Evolutionary conservation across 2,888 invertebrate genomes (phyloP).

Genomic region (Calephelis perditalis): DNA sequence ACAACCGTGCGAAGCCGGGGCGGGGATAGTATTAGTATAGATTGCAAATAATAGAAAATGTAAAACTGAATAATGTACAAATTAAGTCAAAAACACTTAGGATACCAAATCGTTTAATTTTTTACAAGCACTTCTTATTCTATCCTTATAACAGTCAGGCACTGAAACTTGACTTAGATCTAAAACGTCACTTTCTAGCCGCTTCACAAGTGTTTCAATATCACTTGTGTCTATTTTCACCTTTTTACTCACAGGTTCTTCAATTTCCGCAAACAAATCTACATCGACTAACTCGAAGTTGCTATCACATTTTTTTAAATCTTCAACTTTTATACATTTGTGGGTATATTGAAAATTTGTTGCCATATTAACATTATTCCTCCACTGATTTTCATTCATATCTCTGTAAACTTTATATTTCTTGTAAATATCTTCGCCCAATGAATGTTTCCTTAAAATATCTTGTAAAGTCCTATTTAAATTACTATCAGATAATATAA

Average conservation of each 20-base stretch:
- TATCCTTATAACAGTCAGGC: conserved; percentile 38
- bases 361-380: background rate
- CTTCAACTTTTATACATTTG: conserved; percentile 40
- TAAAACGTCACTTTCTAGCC: conserved; percentile 45
- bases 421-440: background rate
- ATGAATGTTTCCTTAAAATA: background rate
- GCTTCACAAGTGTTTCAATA: conserved; percentile 41
- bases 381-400: background rate
- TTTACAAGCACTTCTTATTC: conserved; percentile 45
- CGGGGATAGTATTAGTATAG: too few relatives aligned
- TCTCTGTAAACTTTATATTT: background rate
- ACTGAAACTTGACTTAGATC: conserved; percentile 41
- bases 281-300: conserved; percentile 58
- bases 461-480: conserved; percentile 14
- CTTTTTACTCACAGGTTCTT: conserved; percentile 53
- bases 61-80: too few relatives aligned
- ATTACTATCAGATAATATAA: conserved; percentile 17
- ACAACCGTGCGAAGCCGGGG: too few relatives aligned
- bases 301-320: conserved; percentile 31
- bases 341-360: conserved; percentile 35
- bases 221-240: conserved; percentile 43
- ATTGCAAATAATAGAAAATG: too few relatives aligned
- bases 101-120: conserved; percentile 45
- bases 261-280: conserved; percentile 46
- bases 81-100: conserved; percentile 16